Evolutionary conservation across 2,113 vertebrate genomes (phyloP).

Genomic region (Puntigrus tetrazona): DNA sequence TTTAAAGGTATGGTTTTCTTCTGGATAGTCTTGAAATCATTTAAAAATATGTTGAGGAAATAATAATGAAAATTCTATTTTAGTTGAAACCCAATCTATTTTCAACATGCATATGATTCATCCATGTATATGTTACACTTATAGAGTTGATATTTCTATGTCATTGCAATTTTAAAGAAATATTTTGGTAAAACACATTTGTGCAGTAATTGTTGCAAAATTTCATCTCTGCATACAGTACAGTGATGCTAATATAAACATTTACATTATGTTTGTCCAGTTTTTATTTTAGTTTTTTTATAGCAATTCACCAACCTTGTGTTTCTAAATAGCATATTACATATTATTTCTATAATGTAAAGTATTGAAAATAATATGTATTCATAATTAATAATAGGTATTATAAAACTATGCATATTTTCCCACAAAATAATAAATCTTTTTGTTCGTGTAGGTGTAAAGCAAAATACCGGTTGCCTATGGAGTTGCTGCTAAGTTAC

Average conservation of each 20-base stretch:
- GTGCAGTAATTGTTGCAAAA: background rate
- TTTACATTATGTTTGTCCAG: background rate
- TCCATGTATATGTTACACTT: background rate
- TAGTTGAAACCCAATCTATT: background rate
- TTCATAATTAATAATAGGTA: too few relatives aligned
- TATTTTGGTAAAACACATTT: background rate
- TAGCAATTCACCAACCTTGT: background rate
- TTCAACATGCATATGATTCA: background rate
- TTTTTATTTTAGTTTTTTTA: background rate
- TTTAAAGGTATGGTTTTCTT: too few relatives aligned
- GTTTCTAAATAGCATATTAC: background rate
- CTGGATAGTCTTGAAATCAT: too few relatives aligned
- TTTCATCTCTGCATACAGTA: background rate
- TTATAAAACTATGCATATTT: background rate
- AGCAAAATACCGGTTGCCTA: background rate
- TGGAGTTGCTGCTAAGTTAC: background rate
- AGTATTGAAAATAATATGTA: too few relatives aligned
- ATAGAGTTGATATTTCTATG: background rate
- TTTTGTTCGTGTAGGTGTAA: background rate
- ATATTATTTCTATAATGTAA: background rate
- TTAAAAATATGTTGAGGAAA: too few relatives aligned
- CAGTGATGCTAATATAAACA: background rate
- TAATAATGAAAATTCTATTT: too few relatives aligned
- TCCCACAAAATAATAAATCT: background rate
- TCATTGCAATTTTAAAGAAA: background rate